Base-by-base conservation (phyloP, 2,888 invertebrate species). In the Cheilosia soror region DNA sequence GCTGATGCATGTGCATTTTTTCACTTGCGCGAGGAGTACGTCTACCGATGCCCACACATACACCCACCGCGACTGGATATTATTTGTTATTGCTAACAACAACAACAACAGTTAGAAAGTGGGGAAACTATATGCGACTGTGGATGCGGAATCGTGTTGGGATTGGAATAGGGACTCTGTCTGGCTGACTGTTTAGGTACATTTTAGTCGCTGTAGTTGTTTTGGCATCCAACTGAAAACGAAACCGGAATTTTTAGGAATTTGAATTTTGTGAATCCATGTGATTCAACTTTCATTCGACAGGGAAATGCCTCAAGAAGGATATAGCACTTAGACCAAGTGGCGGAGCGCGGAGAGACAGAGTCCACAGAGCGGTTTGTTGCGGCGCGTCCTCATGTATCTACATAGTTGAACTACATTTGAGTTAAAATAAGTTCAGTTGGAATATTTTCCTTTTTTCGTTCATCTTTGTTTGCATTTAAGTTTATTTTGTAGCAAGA, bases 231-330 rank as follows among this genome's bases (percentile, higher is more conserved):
- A 81, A 85, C 76, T 89, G 89, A 90, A 90, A 90, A 90, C 88
- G 90, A 90, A 90, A 90, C 90, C 90, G 90, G 90, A 37, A 90
- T 90, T 90, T 90, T 89, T 89, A 89, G 89, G 88, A 90, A 88
- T 89, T 88, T 80, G 71, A 76, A 71, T 71, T 80, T 71, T 72
- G 55, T 72, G 60, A 49, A 62, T 37, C 57, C 62, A 37, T 37
- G 37, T 68, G 53, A 79, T 55, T 73, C 60, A 79, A 80, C 84
- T 84, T 84, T 84, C 84, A 66, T 84, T 80, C 79, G 63, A 60
- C 53, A 47, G 60, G 42, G 7, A 44, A 15, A 60, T 42, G 29
- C 29, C 13, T 40, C 3, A 25, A 11, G 58, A 31, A 58, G 58
- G 60, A 42, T 25, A 27, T 27, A 9, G 25, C 13, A 51, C 25